Evolutionary conservation across 2,888 invertebrate species (phyloP), one percentile per base, ranked within the genome.

Genomic region (Myopa testacea): DNA sequence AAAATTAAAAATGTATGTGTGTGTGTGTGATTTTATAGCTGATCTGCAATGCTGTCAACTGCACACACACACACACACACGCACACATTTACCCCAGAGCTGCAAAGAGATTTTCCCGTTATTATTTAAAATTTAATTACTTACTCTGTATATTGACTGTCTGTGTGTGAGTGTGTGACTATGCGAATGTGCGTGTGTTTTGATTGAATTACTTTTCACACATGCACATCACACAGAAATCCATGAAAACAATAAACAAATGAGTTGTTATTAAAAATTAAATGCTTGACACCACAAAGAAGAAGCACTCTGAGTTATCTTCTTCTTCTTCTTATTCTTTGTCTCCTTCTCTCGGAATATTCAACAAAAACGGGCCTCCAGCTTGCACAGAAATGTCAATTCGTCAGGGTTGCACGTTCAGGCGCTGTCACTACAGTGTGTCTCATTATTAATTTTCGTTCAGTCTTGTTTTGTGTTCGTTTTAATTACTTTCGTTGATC

Each of bases 1-100:
- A 73, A 73, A 73, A 73, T 73, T 73, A 73, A 73, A 63, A 63
- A 73, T 73, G 60, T 26, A 73, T 73, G 34, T 63, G 3, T 38
- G 34, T 63, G 3, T 38, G 38, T 4, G 0, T 60, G 45, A 73
- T 34, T 69, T 40, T 50, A 26, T 26, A 69, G 19, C 14, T 45
- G 14, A 12, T 40, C 50, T 45, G 12, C 19, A 19, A 38, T n/a
- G 45, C 67, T 40, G 37, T n/a, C n/a, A 12, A 6, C 14, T n/a
- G 19, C 58, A 10, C 58, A 10, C 6, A 10, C 58, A 12, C 58
- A 58, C 58, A 58, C 58, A 10, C 58, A 58, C 58, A 58, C 58
- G 3, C 58, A 58, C 58, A 58, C 58, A 12, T 12, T 58, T 58
- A 3, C 26, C 26, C 19, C 8, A 10, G 5, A 26, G 45, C 50